A percentile compares a stretch with the other conserved stretches of the same genome.
These are phyloP conservation scores for Calliphora vicina DNA, from an alignment of 1,140 invertebrate genomes.

Conservation along the genomic window DNA sequence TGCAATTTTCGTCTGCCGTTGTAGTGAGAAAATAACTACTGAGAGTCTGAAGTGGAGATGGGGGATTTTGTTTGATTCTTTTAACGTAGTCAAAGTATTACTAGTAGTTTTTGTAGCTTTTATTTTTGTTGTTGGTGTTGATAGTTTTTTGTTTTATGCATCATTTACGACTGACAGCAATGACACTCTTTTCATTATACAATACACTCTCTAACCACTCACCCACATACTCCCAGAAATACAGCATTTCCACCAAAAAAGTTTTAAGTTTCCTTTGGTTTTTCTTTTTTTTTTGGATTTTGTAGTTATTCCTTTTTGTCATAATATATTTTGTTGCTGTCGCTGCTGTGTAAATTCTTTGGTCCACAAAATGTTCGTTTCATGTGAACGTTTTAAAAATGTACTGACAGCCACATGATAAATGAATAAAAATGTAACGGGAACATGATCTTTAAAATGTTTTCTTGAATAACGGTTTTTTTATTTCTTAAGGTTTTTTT, in stretches of 20 bases:
- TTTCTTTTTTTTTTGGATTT: neutral
- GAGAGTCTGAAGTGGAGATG: no score
- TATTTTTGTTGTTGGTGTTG: no score
- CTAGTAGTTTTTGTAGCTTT: no score
- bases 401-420: slow-evolving; percentile 23
- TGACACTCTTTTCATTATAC: neutral
- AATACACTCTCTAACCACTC: neutral
- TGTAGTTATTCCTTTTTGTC: no score
- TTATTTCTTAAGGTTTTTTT: neutral
- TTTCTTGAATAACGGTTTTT: neutral
- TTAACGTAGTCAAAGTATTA: no score
- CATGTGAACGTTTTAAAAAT: neutral
- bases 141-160: neutral
- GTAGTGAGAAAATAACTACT: no score
- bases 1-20: no score
- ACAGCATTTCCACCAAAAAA: neutral
- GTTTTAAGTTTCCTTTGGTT: neutral
- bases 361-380: neutral
- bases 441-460: slow-evolving; percentile 34
- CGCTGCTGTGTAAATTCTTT: neutral
- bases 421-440: slow-evolving; percentile 23
- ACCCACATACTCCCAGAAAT: no score
- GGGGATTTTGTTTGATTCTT: no score
- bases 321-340: neutral
- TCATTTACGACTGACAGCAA: neutral